A percentile compares a stretch with the other conserved stretches of the same genome.
Evolutionary conservation across 2,888 invertebrate genomes (phyloP).

Genomic region (Orthosia gothica): DNA sequence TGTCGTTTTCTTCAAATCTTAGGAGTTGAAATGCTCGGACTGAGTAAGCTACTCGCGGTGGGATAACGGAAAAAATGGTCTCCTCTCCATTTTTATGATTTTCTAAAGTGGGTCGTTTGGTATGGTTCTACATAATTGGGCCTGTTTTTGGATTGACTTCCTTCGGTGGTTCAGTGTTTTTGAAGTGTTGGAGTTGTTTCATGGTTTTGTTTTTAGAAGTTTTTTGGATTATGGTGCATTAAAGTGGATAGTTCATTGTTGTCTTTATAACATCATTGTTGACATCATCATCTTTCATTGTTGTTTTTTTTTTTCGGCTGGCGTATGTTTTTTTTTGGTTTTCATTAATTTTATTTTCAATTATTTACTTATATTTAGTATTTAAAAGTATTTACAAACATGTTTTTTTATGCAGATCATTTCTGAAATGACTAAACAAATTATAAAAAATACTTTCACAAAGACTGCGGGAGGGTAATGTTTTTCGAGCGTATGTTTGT

Average conservation of each 20-base stretch:
- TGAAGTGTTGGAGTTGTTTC: slow-evolving; percentile 15
- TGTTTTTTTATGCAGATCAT: too few relatives aligned
- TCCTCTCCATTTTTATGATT: slow-evolving; percentile 64
- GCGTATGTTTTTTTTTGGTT: neutral
- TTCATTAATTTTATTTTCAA: neutral
- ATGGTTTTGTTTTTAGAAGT: slow-evolving; percentile 1
- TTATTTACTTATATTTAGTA: too few relatives aligned
- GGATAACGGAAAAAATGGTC: slow-evolving; percentile 61
- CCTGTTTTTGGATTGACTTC: slow-evolving; percentile 51
- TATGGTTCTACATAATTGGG: slow-evolving; percentile 63
- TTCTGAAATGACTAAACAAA: too few relatives aligned
- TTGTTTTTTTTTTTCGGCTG: too few relatives aligned
- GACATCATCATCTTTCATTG: too few relatives aligned
- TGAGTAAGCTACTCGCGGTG: slow-evolving; percentile 60
- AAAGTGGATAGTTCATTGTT: neutral
- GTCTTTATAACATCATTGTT: too few relatives aligned
- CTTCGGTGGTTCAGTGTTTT: slow-evolving; percentile 36
- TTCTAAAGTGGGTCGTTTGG: slow-evolving; percentile 60
- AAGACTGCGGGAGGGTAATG: too few relatives aligned
- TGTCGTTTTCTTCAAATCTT: slow-evolving; percentile 65
- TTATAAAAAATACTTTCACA: too few relatives aligned
- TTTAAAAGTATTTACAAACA: too few relatives aligned
- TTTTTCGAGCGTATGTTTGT: too few relatives aligned
- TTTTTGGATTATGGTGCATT: neutral
- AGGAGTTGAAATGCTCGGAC: slow-evolving; percentile 46